Base-by-base conservation (phyloP, 2,888 invertebrate genomes). In the Agapetus fuscipes region DNA sequence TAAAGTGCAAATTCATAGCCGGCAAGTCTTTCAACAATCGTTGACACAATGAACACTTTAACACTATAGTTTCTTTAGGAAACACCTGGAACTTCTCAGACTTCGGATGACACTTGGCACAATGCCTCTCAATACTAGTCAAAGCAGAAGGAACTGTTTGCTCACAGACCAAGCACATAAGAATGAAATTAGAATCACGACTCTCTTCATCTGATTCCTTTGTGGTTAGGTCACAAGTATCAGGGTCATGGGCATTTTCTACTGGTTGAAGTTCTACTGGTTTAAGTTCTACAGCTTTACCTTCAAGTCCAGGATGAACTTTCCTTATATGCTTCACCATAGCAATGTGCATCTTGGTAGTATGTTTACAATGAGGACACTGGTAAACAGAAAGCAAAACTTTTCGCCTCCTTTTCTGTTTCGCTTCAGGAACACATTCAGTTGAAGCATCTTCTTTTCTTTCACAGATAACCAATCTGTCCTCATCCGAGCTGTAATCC, bases 21-120 rank as follows among this genome's bases (percentile, higher is more conserved):
- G 49, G 28, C n/a, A 64, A 49, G 3, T 58, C 52, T 1, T 53
- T 49, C 0, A 62, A 55, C 1, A 69, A 54, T 2, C 50, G 56
- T 6, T 55, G 46, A 42, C 75, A 75, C 6, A 57, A 52, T 10
- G 59, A 57, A 44, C 75, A 75, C 40, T 66, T 66, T 7, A 63
- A 57, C 0, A 71, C 64, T 0, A 66, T 49, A 0, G 56, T 53
- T 1, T 64, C 69, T 25, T 58, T 54, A 17, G 54, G 58, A 0
- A 55, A 59, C 3, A 62, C 59, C 2, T 57, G 56, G n/a, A n/a
- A n/a, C n/a, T n/a, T n/a, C n/a, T n/a, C 17, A 4, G 52, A 20
- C 3, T 15, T 50, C 0, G 54, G 54, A 46, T 64, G 64, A 0
- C 44, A 20, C 4, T 10, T 13, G 9, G 16, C 9, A 10, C 27